Evolutionary conservation across 2,888 invertebrate species (phyloP), one percentile per base, ranked within the genome.

Genomic region (Ametastegia equiseti): DNA sequence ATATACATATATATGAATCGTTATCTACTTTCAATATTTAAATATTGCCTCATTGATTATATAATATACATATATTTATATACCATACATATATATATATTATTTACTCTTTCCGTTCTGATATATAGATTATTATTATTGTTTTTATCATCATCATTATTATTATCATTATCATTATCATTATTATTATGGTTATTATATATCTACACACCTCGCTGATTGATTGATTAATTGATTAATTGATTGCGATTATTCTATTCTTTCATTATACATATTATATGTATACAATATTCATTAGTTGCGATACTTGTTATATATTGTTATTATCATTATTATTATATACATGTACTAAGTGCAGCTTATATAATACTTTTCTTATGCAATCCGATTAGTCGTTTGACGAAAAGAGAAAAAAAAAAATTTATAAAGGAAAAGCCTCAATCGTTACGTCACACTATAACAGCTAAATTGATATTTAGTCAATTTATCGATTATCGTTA

Each of bases 211-310:
- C 4, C 15, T 82, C 60, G 67, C 75, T 69, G 77, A 85, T 86
- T 85, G 83, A 87, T 84, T 83, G 88, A 30, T 80, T 27, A 36
- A 45, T 80, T 79, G 11, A 54, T 36, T 81, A 7, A 63, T 60
- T 45, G 36, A 79, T 45, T 60, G 39, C 73, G 73, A 54, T 81
- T 80, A 50, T 75, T 60, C 78, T 80, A 79, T 83, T 83, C 65
- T 83, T 83, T 47, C 42, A 30, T 69, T 80, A 79, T 77, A 73
- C 71, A 50, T 82, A 80, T 47, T 69, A 23, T 42, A 42, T 36
- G 71, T 71, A 81, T 81, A 60, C 81, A 81, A 60, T 82, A 83
- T 77, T 60, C 71, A 11, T 39, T 23, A 39, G 36, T 54, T 42
- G 42, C n/a, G 54, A 11, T n/a, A 39, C 7, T 67, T 39, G 11